Base-by-base conservation (phyloP, 2,797 vertebrate species). In the Acanthurus leucopareius region DNA sequence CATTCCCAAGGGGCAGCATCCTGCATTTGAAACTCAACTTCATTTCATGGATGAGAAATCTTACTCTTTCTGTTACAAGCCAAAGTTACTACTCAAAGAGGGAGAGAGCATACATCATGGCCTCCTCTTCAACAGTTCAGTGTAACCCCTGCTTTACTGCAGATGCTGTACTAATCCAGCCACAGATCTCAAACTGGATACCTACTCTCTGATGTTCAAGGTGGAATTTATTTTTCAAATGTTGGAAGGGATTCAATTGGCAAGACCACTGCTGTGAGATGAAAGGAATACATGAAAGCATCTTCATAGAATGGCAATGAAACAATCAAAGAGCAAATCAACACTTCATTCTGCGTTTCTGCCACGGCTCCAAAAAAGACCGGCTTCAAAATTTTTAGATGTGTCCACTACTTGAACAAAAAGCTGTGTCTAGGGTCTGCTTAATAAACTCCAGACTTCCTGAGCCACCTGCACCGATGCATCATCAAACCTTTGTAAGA, bases 221-320 rank as follows among this genome's bases (percentile, higher is more conserved):
- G 48, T 45, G 20, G 2, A 22, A 7, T 49, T 70, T 48, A 35
- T 35, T 35, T 35, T 35, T 35, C 32, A 35, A 35, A 35, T 35
- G 32, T 6, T 35, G 32, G 32, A 35, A 35, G 32, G 32, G 32
- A 35, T 35, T 35, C 32, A 32, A 32, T 48, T 62, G 44, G 59
- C 40, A 59, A 32, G 15, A 44, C n/a, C 16, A 22, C 47, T 22
- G 7, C 10, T 14, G 61, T 56, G 17, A 42, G 40, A 42, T 42
- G 40, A 42, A 42, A 42, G 9, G 40, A 48, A 5, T 42, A n/a
- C 60, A 56, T 73, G 42, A 49, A 56, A 49, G 15, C 6, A 17
- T 65, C 49, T 51, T 66, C 32, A 66, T 48, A 66, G 56, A 61
- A 42, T 40, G 3, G 47, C 56, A 74, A 45, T 69, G 47, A 73